Percentiles rank a stretch among this genome's conserved stretches.
phyloP scores from a whole-genome alignment of 2,888 invertebrate species.

The Galerucella calmariensis region DNA sequence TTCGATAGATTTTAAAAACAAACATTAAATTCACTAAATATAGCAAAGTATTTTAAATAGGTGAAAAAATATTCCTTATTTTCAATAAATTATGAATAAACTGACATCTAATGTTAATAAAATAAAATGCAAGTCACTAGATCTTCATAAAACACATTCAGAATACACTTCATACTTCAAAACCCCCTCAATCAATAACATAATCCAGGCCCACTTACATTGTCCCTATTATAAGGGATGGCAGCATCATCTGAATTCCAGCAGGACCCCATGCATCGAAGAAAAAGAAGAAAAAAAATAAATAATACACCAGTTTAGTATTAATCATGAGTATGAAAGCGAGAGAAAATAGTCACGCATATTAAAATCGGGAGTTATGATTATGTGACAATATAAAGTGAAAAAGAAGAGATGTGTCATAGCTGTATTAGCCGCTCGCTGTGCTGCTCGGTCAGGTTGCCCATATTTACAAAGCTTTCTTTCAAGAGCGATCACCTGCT shows the following conservation, averaged over 20 bases:
- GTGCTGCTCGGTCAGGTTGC: slow-evolving; percentile 57
- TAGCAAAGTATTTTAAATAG: too few species aligned
- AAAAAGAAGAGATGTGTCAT: slow-evolving; percentile 58
- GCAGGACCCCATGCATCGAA: slow-evolving; percentile 50
- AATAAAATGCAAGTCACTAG: background rate
- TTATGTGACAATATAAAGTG: slow-evolving; percentile 63
- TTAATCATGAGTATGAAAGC: slow-evolving; percentile 56
- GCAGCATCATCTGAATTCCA: slow-evolving; percentile 48
- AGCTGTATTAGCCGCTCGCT: slow-evolving; percentile 56
- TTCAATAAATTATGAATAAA: background rate
- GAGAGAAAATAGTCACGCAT: slow-evolving; percentile 58
- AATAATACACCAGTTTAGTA: slow-evolving; percentile 55
- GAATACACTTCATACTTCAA: background rate
- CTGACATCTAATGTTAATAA: background rate
- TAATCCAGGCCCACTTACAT: background rate
- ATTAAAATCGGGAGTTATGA: slow-evolving; percentile 64
- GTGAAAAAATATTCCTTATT: too few species aligned
- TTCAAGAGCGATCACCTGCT: slow-evolving; percentile 42
- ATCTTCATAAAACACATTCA: background rate
- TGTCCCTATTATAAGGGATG: slow-evolving; percentile 23
- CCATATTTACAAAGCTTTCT: slow-evolving; percentile 50
- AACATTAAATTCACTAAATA: too few species aligned
- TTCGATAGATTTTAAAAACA: too few species aligned
- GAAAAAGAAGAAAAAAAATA: slow-evolving; percentile 33
- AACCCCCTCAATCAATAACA: background rate